Base-by-base conservation (phyloP, 2,797 vertebrate species). In the Cirrhinus mrigala region DNA sequence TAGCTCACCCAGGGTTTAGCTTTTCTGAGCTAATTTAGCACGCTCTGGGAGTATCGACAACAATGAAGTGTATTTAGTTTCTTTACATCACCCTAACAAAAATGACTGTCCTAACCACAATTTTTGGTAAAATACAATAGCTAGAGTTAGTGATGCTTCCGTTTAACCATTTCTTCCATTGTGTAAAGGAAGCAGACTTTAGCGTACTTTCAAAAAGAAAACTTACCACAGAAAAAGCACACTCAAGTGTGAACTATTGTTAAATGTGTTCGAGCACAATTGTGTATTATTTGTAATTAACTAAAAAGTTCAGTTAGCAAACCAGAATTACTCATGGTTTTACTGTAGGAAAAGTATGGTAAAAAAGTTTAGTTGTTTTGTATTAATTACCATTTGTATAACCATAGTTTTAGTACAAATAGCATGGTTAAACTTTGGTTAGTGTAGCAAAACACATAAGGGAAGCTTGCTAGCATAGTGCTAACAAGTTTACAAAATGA, bases 1-100 rank as follows among this genome's bases (percentile, higher is more conserved):
- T 66, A 83, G 58, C 44, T 52, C 14, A 7, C 9, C 7, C 1
- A 16, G 46, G 24, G 58, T 64, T 75, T n/a, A n/a, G 22, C 27
- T 83, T 75, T 75, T 11, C 71, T 64, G 46, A 22, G 29, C 44
- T 24, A 75, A 83, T 66, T 29, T 50, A 52, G 58, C 44, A 83
- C 10, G 15, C 24, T 52, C 56, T 75, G 70, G 22, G 58, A 83
- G 62, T 33, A 50, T 4, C 44, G 1, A 82, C 24, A 81, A 60
- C 54, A 78, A 60, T 44, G 18, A 82, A 73, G 20, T 10, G 3
- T 60, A 3, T 70, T 24, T 70, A 1, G 22, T 70, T 60, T 11
- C 16, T 12, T 40, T 46, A 56, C n/a, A 58, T 46, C n/a, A 69
- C 22, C 56, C 14, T 60, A n/a, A 73, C n/a, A 22, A 73, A 62